Conservation (phyloP, 2,113 vertebrate species). For the Emydura subglobosa region DNA sequence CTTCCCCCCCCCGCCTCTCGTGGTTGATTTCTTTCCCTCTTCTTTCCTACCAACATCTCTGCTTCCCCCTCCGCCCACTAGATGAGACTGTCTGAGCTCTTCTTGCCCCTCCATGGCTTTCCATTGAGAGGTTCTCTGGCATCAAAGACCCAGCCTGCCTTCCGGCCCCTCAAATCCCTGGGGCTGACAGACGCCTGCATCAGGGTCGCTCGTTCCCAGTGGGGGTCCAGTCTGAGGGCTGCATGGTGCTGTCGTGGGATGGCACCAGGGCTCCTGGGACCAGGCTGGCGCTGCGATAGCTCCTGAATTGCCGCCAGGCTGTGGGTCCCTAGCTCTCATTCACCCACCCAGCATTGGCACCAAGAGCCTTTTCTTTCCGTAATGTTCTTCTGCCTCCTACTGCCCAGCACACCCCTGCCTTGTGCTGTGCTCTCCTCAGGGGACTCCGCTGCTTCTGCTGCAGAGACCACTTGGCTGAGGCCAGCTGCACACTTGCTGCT, state of each 20-base stretch:
- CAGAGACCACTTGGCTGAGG: not conserved
- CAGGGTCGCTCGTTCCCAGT: fast-evolving
- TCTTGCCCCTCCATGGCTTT: not conserved
- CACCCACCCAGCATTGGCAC: not conserved
- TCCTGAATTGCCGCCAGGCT: not conserved
- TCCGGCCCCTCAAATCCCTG: fast-evolving
- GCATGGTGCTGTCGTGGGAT: fast-evolving
- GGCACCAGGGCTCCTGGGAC: fast-evolving
- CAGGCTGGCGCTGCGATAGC: no score
- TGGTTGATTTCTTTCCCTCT: not conserved
- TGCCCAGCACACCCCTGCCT: not conserved
- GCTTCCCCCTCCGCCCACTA: not conserved
- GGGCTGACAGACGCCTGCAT: not conserved
- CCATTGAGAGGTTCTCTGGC: fast-evolving
- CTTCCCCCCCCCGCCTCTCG: fast-evolving
- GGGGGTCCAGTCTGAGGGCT: not conserved
- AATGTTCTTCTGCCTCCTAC: not conserved
- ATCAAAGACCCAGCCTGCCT: fast-evolving
- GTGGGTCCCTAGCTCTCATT: not conserved
- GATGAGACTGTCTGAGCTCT: not conserved
- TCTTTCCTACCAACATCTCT: not conserved
- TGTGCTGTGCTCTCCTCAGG: not conserved
- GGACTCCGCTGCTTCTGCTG: not conserved
- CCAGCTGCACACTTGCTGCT: not conserved
- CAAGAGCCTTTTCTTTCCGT: not conserved